These are phyloP conservation scores for Egretta garzetta DNA, from an alignment of 2,113 vertebrate species.

Conservation along the genomic window DNA sequence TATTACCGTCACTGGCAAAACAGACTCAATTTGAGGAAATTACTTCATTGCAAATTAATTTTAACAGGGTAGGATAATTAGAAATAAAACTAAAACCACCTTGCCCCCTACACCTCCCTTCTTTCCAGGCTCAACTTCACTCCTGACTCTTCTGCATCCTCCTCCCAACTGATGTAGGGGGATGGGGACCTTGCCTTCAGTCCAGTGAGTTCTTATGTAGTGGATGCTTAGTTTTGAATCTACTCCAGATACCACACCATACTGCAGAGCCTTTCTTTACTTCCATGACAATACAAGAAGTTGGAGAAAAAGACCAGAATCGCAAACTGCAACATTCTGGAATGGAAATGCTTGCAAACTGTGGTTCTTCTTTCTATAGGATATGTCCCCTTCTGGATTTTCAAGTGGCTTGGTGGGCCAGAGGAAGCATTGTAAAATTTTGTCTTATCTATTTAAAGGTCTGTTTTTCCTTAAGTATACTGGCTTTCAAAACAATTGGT, in stretches of 20 bases:
- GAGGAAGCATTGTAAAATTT: background rate
- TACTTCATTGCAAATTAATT: background rate
- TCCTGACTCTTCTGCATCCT: background rate
- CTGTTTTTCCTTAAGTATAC: background rate
- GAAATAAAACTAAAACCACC: background rate
- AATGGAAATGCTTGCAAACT: background rate
- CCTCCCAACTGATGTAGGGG: accelerated
- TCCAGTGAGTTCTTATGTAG: background rate
- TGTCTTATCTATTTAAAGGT: background rate
- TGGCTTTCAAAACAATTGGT: background rate
- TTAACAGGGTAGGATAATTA: background rate
- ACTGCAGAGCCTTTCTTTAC: background rate
- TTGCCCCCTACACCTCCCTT: background rate
- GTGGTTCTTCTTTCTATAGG: background rate
- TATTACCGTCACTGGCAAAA: background rate
- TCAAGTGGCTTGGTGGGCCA: background rate
- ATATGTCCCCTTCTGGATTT: background rate
- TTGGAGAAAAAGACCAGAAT: background rate
- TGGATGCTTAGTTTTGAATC: background rate
- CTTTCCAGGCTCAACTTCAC: background rate
- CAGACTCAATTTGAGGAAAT: background rate
- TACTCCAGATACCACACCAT: background rate
- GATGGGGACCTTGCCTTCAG: background rate
- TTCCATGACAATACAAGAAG: background rate
- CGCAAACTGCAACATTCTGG: background rate